A percentile compares a stretch with the other conserved stretches of the same genome.
Conservation (phyloP, 2,113 vertebrate genomes). For the Alligator sinensis region DNA sequence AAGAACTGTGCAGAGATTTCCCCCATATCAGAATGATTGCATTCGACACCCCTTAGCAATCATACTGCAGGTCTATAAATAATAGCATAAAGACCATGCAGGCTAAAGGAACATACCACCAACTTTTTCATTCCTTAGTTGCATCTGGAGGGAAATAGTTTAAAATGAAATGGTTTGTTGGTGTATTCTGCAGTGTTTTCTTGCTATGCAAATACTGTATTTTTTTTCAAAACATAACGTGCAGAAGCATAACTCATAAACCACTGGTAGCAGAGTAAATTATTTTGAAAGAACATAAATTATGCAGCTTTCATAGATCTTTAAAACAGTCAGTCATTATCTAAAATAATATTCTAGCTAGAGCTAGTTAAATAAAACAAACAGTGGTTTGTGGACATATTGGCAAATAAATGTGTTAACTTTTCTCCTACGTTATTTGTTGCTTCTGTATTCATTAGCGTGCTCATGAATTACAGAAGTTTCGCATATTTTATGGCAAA, state of each 20-base stretch:
- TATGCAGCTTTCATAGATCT: background rate
- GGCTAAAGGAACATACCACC: background rate
- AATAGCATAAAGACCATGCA: no score
- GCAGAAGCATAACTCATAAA: background rate
- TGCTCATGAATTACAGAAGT: background rate
- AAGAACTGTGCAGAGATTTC: background rate
- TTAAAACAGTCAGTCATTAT: constrained; percentile 28
- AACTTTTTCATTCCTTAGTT: background rate
- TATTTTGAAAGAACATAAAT: background rate
- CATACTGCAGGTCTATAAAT: background rate
- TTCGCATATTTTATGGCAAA: background rate
- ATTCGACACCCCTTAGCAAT: background rate
- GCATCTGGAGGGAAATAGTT: background rate
- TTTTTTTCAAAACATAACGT: background rate
- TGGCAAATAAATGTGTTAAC: constrained; percentile 6
- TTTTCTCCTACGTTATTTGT: background rate
- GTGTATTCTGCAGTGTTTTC: background rate
- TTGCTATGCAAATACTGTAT: background rate
- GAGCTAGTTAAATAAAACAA: background rate
- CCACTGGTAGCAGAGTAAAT: background rate
- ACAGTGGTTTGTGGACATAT: background rate
- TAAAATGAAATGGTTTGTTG: background rate
- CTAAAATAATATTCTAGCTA: background rate
- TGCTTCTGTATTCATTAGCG: constrained; percentile 24
- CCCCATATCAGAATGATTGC: background rate